These are phyloP conservation scores for Drosophila albomicans DNA, from an alignment of 1,140 invertebrate species.

Conservation along the genomic window DNA sequence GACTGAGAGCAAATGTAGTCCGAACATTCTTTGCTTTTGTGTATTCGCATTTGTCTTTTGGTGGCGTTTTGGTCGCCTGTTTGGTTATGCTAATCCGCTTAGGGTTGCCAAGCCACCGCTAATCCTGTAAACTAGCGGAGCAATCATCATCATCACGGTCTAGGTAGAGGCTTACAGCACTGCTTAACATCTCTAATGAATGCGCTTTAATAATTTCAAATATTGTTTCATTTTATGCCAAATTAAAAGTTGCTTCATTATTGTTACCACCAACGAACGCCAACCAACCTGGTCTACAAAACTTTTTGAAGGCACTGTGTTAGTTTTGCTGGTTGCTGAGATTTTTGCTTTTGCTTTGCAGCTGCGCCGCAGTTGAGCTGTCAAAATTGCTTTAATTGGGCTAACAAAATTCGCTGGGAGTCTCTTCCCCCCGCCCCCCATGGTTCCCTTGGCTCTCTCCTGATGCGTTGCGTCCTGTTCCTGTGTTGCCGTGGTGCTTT, in stretches of 20 bases:
- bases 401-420: slow-evolving; percentile 63
- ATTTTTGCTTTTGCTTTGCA: slow-evolving; percentile 20
- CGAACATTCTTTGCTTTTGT: slow-evolving; percentile 25
- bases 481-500: slow-evolving; percentile 63
- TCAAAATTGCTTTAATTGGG: slow-evolving; percentile 79
- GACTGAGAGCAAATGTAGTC: not conserved
- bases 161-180: slow-evolving; percentile 51
- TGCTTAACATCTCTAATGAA: slow-evolving; percentile 74
- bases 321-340: not conserved
- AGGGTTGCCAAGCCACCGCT: slow-evolving; percentile 70
- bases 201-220: slow-evolving; percentile 40
- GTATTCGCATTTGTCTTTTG: slow-evolving; percentile 13
- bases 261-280: not conserved
- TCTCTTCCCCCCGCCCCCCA: slow-evolving; percentile 21
- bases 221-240: slow-evolving; percentile 65
- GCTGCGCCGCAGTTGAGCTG: slow-evolving; percentile 53
- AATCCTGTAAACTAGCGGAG: slow-evolving; percentile 71
- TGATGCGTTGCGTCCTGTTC: slow-evolving; percentile 11
- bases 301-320: not conserved
- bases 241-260: slow-evolving; percentile 44
- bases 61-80: not conserved
- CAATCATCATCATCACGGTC: slow-evolving; percentile 46
- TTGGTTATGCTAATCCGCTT: slow-evolving; percentile 65
- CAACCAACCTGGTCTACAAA: not conserved
- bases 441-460: not conserved